A percentile compares a stretch with the other conserved stretches of the same genome.
phyloP scores from a whole-genome alignment of 2,113 vertebrate species.

The Phrynocephalus versicolor region DNA sequence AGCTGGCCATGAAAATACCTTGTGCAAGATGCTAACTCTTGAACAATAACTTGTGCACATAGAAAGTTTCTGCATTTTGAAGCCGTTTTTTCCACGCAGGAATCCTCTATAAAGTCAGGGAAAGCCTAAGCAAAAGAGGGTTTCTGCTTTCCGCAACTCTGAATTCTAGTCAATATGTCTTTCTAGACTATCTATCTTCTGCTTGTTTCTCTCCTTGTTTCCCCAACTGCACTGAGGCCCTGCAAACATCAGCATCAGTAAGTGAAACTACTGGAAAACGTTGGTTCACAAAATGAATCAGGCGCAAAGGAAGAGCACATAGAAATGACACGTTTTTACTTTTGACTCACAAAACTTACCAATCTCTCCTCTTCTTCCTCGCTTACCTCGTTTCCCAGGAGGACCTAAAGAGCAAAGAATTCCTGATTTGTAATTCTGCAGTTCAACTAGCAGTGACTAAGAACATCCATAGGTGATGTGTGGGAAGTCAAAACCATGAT shows the following conservation, averaged over 20 bases:
- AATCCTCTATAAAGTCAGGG: neutral
- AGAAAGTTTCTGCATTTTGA: neutral
- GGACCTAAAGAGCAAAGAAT: conserved; percentile 82
- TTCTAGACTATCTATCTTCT: neutral
- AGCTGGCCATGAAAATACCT: neutral
- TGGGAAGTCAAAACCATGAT: neutral
- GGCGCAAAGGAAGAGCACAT: neutral
- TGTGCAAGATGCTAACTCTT: neutral
- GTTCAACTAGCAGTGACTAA: neutral
- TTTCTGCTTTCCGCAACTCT: neutral
- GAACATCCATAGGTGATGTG: neutral
- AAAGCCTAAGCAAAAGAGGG: neutral
- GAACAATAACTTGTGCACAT: neutral
- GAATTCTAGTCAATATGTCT: neutral
- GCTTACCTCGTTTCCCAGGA: conserved; percentile 95
- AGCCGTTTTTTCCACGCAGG: neutral
- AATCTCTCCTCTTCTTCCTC: conserved; percentile 93
- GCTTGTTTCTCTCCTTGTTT: neutral
- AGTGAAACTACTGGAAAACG: neutral
- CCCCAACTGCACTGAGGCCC: conserved; percentile 3
- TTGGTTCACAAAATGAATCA: neutral
- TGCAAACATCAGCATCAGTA: neutral
- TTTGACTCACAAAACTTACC: conserved; percentile 78
- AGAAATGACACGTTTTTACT: neutral
- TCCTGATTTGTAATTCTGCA: conserved; percentile 28